Conservation (phyloP, 2,888 invertebrate species). For the Myopa testacea region DNA sequence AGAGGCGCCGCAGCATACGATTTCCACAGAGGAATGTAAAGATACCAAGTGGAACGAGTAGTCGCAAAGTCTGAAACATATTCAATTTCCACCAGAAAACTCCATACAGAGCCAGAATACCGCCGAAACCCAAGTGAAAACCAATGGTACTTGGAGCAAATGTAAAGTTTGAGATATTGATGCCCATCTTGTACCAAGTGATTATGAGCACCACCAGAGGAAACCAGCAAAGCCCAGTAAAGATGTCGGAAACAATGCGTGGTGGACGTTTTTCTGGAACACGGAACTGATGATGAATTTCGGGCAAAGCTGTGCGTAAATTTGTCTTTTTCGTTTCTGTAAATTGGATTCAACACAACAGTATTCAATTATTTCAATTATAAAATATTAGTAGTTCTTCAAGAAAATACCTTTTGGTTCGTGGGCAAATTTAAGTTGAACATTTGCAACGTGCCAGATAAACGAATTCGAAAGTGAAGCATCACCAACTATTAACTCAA, state of each 20-base stretch:
- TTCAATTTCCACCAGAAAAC: conserved; percentile 93
- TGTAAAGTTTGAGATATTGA: conserved; percentile 88
- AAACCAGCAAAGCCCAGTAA: conserved; percentile 84
- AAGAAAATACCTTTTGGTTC: conserved; percentile 62
- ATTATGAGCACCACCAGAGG: conserved; percentile 85
- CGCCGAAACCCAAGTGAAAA: conserved; percentile 91
- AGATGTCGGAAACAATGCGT: conserved; percentile 87
- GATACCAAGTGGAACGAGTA: conserved; percentile 84
- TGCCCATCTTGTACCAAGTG: conserved; percentile 88
- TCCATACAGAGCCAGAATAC: conserved; percentile 90
- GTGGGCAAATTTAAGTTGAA: conserved; percentile 79
- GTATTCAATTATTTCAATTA: background rate
- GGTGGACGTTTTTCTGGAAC: conserved; percentile 92
- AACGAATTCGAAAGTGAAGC: conserved; percentile 89
- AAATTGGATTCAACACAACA: background rate
- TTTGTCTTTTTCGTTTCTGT: conserved; percentile 44
- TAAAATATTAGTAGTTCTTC: conserved; percentile 43
- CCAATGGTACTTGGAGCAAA: conserved; percentile 82
- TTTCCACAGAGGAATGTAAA: conserved; percentile 95
- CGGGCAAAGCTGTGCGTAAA: conserved; percentile 71
- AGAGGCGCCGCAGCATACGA: conserved; percentile 84
- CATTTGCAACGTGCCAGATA: conserved; percentile 85
- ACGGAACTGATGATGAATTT: conserved; percentile 87
- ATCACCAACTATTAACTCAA: conserved; percentile 92
- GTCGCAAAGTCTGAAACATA: conserved; percentile 96